A percentile compares a stretch with the other conserved stretches of the same genome.
Evolutionary conservation across 2,797 vertebrate genomes (phyloP).

Genomic region (Malacoctenus gilli): DNA sequence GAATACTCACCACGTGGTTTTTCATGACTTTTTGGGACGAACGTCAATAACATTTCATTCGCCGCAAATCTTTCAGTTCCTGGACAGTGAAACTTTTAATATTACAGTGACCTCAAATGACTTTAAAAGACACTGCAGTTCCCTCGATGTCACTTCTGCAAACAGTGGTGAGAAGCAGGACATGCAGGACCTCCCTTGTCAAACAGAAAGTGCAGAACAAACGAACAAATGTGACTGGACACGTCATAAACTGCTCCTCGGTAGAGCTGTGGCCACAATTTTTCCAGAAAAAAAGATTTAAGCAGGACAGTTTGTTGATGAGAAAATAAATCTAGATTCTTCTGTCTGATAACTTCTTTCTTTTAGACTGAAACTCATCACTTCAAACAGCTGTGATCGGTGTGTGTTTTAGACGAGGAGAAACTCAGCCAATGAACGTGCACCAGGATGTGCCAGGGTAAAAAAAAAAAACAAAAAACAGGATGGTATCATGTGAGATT

Average conservation of each 20-base stretch:
- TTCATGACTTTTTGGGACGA: no score
- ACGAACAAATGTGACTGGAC: slow-evolving; percentile 45
- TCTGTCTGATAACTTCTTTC: not conserved
- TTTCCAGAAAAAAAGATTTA: slow-evolving; percentile 8
- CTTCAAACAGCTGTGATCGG: not conserved
- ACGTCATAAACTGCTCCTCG: slow-evolving; percentile 54
- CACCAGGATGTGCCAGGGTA: slow-evolving; percentile 70
- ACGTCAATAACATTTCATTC: no score
- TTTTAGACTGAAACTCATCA: not conserved
- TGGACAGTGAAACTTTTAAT: no score
- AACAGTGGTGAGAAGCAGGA: slow-evolving; percentile 14
- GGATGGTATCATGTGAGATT: slow-evolving; percentile 76
- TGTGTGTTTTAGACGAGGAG: slow-evolving; percentile 28
- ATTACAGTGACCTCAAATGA: not conserved
- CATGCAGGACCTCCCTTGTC: slow-evolving; percentile 66
- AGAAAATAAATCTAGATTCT: not conserved
- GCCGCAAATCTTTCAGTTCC: no score
- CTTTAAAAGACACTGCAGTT: slow-evolving; percentile 10
- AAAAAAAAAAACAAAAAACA: slow-evolving; percentile 53
- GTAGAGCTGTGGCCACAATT: slow-evolving; percentile 15
- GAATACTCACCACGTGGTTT: no score
- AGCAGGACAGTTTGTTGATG: not conserved
- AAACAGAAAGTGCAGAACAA: slow-evolving; percentile 64
- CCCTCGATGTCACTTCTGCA: slow-evolving; percentile 6
- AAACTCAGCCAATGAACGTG: not conserved